Percentiles rank a stretch among this genome's conserved stretches.
phyloP scores from a whole-genome alignment of 2,888 invertebrate genomes.

The Vesta saturnalis region DNA sequence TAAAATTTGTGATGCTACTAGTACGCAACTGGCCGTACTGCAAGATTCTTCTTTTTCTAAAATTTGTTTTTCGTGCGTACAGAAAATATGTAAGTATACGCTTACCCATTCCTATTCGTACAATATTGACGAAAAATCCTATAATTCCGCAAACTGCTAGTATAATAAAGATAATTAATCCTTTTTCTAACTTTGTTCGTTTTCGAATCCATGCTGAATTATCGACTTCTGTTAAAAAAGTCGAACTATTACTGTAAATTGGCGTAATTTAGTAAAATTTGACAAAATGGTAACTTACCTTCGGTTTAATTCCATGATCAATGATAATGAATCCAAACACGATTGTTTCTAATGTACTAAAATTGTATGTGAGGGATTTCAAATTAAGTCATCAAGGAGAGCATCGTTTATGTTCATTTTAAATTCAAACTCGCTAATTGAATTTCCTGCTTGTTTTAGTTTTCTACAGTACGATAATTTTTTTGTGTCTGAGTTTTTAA shows the following conservation, averaged over 20 bases:
- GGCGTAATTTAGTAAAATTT: neutral
- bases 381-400: neutral
- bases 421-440: constrained; percentile 1
- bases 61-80: neutral
- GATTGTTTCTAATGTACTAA: neutral
- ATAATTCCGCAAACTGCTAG: neutral
- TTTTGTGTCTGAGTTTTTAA: no score
- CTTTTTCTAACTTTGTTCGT: constrained; percentile 18
- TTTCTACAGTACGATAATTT: no score
- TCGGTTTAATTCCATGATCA: neutral
- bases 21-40: neutral
- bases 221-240: neutral
- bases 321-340: no score
- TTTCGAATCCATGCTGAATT: constrained; percentile 58
- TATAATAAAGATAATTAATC: constrained; percentile 12
- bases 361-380: neutral
- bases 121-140: constrained; percentile 6
- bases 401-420: neutral
- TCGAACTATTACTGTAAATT: neutral
- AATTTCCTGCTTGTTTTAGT: neutral
- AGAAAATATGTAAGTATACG: neutral
- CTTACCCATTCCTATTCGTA: neutral
- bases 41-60: neutral
- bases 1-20: neutral
- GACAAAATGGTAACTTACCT: neutral